phyloP scores from a whole-genome alignment of 1,140 invertebrate species.

The Latrodectus geometricus region DNA sequence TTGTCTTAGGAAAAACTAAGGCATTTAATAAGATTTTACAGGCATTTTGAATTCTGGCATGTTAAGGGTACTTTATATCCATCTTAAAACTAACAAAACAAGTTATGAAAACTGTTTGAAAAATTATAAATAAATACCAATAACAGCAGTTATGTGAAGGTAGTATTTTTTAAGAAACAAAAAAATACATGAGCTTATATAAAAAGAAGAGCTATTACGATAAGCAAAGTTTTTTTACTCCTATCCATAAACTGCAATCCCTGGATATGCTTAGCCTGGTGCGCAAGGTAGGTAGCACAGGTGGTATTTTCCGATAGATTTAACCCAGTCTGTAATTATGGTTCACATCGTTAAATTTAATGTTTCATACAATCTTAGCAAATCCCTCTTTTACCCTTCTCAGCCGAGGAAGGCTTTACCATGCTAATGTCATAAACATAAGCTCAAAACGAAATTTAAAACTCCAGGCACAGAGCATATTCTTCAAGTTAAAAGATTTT shows the following conservation, averaged over 20 bases:
- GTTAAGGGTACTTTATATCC: no score
- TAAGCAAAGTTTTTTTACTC: conserved; percentile 17
- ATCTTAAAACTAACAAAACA: no score
- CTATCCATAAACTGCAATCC: conserved; percentile 4
- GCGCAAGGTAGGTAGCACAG: conserved; percentile 16
- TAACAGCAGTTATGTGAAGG: conserved; percentile 28
- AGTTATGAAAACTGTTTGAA: not conserved
- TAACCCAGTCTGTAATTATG: conserved; percentile 51
- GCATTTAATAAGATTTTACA: no score
- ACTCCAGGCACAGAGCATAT: conserved; percentile 2
- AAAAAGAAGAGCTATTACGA: conserved; percentile 18
- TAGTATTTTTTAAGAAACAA: not conserved
- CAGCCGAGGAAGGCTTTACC: conserved; percentile 33
- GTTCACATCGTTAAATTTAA: conserved; percentile 52
- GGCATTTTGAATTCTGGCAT: no score
- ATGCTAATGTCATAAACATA: conserved; percentile 54
- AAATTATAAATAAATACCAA: conserved; percentile 25
- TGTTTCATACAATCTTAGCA: conserved; percentile 54
- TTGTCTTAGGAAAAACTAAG: no score
- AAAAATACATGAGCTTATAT: not conserved
- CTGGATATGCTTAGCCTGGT: not conserved
- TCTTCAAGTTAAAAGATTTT: conserved; percentile 7
- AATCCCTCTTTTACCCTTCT: conserved; percentile 34
- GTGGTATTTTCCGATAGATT: conserved; percentile 53
- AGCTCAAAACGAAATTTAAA: conserved; percentile 36